Base-by-base conservation (phyloP, 2,113 vertebrate genomes). In the Struthio camelus region DNA sequence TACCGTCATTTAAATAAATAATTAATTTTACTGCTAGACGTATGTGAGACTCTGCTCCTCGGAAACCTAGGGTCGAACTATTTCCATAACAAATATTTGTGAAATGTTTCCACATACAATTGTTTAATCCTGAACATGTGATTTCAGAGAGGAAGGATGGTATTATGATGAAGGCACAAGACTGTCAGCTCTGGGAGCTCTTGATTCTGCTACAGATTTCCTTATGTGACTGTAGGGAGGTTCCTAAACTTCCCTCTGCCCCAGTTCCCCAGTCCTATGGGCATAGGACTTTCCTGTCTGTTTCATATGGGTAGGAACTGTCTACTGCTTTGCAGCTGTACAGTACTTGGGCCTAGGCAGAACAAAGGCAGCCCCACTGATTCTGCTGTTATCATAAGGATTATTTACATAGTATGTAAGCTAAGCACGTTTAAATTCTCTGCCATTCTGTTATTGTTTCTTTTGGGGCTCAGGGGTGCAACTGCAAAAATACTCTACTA, bases 241-340 rank as follows among this genome's bases (percentile, higher is more conserved):
- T 67, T 46, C 6, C 25, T 38, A 58, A 44, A 58, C 54, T 85
- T 58, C 40, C 73, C 23, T 22, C 9, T 65, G 11, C 24, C 25
- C 23, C 9, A 30, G 18, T 30, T 44, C 42, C 30, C 3, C 1
- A 0, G 42, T 44, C 42, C 42, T 44, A 44, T 1, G 1, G 32
- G 6, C 18, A 19, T 34, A 75, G 6, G 65, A 27, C 6, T 58
- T 46, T 69, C 48, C n/a, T n/a, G 42, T 25, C 24, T 83, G 9
- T 23, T 89, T 75, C 8, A 3, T 27, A 6, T 42, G 32, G 12
- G 10, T 73, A 48, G 22, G 18, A 6, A 23, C 48, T 23, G 11
- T 48, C 28, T 83, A 10, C 38, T 89, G 19, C 32, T 71, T 38
- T 11, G 1, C 27, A 66, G 40, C n/a, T 1, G 0, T 40, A 16